Base-by-base conservation (phyloP, 2,113 vertebrate genomes). In the Equus quagga region DNA sequence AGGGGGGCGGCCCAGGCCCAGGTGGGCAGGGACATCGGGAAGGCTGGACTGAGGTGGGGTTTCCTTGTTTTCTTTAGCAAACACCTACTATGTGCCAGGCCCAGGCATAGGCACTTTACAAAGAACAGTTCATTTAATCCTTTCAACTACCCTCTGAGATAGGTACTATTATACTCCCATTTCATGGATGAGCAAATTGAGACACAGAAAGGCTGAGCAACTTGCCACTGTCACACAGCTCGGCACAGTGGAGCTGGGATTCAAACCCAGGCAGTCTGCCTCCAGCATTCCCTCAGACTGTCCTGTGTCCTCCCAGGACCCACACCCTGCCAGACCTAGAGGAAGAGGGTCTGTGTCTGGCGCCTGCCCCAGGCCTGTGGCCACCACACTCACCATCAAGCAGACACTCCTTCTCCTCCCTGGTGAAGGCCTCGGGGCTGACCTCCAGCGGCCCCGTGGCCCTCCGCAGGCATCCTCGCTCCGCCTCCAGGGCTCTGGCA, bases 301-400 rank as follows among this genome's bases (percentile, higher is more conserved):
- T 13, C 33, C 31, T 5, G 0, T 8, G 41, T 3, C 54, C 72
- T 67, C 8, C 56, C 7, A 1, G 24, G 62, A 13, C 91, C 44
- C 41, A 46, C 4, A 3, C 7, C 80, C 94, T 54, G 8, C 21
- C 56, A 49, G 41, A 8, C 41, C 73, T 49, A 13, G 33, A 87
- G 62, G 44, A 81, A 17, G 60, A 44, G n/a, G 10, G 10, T 23
- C 89, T 72, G 9, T 58, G 23, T 46, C 60, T 24, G 31, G 19
- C 24, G 17, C 56, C 13, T 9, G 9, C 10, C 82, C 23, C 4
- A 1, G 0, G 1, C 33, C 82, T 23, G 51, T 1, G 64, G n/a
- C 88, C 41, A 2, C 10, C 0, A 5, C 24, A 73, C 96, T 98
- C 80, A 98, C 98, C 93, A 24, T 95, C 93, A 26, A 97, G 79